These are phyloP conservation scores for Ceratosolen solmsi DNA, from an alignment of 1,140 invertebrate species.

Conservation along the genomic window DNA sequence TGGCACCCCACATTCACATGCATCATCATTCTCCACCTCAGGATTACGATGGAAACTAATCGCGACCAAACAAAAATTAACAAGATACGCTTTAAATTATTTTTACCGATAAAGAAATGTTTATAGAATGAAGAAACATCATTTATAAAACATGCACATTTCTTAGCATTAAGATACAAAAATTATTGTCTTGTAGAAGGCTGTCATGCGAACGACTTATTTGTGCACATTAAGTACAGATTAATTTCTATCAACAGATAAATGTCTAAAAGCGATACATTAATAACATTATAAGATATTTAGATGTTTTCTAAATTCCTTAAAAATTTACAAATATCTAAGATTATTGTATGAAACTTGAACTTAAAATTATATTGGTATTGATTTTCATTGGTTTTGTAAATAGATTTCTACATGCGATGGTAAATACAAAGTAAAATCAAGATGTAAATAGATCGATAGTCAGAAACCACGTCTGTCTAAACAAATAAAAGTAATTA, in stretches of 20 bases:
- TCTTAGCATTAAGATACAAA: constrained; percentile 35
- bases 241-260: neutral
- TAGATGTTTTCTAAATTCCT: too few relatives aligned
- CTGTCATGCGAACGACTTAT: neutral
- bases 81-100: constrained; percentile 49
- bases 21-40: constrained; percentile 66
- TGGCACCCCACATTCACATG: constrained; percentile 71
- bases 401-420: constrained; percentile 22
- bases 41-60: constrained; percentile 66
- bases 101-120: constrained; percentile 41
- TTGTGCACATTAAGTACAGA: constrained; percentile 16
- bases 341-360: neutral
- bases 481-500: neutral
- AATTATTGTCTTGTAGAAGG: constrained; percentile 5
- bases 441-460: constrained; percentile 25
- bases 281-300: too few relatives aligned
- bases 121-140: constrained; percentile 29
- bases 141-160: constrained; percentile 41
- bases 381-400: constrained; percentile 23
- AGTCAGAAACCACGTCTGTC: neutral
- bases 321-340: neutral
- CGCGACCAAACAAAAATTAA: constrained; percentile 28
- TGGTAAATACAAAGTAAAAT: neutral
- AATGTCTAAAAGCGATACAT: neutral
- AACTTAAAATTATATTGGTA: neutral